Evolutionary conservation across 1,140 invertebrate genomes (phyloP), one percentile per base, ranked within the genome.

Genomic region (Hestina assimilis): DNA sequence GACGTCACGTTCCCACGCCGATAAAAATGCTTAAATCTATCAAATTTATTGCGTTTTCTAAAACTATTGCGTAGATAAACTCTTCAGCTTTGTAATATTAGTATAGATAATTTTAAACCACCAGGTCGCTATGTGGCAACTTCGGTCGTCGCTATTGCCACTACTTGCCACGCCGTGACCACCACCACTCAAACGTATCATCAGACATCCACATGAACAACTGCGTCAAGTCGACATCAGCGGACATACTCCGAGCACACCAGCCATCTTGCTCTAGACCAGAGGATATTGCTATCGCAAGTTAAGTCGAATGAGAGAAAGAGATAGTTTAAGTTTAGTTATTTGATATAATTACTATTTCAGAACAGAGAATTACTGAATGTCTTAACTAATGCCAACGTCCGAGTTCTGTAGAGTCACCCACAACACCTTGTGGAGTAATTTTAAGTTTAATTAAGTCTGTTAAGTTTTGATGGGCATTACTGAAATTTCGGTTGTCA

Each of bases 131-230:
- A 1, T 85, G 79, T 45, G 82, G 84, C 0, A 75, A 79, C 46
- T 17, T 78, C 4, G 73, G 67, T 0, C 72, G 81, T 6, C 71
- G 80, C 7, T 78, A 77, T 46, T 87, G 75, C n/a, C 63, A 67
- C 7, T 63, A 70, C 5, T 50, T 73, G 0, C 58, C 56, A 0
- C 69, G 83, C 0, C 59, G 76, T 0, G 75, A 87, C 0, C 79
- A 85, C 0, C 79, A 85, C 38, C 84, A 87, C 46, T 84, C 82
- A 4, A 87, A 85, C 55, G 81, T 70, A 0, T 85, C 80, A 2
- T 86, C 84, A 14, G 84, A 87, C 33, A 80, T 87, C 11, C 83
- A 86, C 63, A 76, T 87, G 79, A 87, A 86, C 63, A 83, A 87
- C 60, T 87, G 84, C 54, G 48, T 87, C 46, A 84, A 80, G 28